Percentiles rank a stretch among this genome's conserved stretches.
These are phyloP conservation scores for Azorinus chamasolen DNA, from an alignment of 2,888 invertebrate genomes.

Conservation along the genomic window DNA sequence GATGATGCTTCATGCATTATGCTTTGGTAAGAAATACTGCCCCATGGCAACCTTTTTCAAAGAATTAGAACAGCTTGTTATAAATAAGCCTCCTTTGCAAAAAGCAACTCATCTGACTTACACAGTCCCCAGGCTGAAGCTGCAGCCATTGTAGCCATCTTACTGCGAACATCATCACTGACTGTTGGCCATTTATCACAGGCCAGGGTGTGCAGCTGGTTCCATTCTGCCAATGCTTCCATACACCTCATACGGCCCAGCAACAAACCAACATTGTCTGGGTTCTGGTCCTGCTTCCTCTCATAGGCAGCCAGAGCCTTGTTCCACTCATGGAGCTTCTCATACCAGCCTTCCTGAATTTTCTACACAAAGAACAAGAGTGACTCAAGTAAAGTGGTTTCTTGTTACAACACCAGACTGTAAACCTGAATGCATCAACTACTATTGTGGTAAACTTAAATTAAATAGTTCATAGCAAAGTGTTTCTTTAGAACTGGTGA, in stretches of 20 bases:
- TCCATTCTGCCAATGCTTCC: conserved; percentile 99
- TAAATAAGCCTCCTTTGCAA: too few relatives aligned
- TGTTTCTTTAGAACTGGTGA: too few relatives aligned
- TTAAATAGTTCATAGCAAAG: too few relatives aligned
- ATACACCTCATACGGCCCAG: conserved; percentile 97
- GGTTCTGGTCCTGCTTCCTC: conserved; percentile 89
- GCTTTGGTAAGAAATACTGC: too few relatives aligned
- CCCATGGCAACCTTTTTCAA: too few relatives aligned
- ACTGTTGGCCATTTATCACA: conserved; percentile 93
- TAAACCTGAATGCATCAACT: too few relatives aligned
- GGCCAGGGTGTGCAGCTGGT: conserved; percentile 92
- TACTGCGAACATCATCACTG: conserved; percentile 83
- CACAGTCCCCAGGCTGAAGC: conserved; percentile 98
- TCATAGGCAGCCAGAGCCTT: conserved; percentile 96
- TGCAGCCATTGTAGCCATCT: conserved; percentile 94
- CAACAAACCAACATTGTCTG: conserved; percentile 79
- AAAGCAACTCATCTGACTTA: too few relatives aligned
- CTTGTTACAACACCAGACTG: too few relatives aligned
- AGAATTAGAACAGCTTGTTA: too few relatives aligned
- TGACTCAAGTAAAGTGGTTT: too few relatives aligned
- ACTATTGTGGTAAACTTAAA: too few relatives aligned
- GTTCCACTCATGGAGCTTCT: conserved; percentile 99
- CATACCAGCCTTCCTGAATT: conserved; percentile 97
- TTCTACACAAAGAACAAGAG: conserved; percentile 59
- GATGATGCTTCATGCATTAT: too few relatives aligned